Conservation (phyloP, 2,113 vertebrate species). For the Athene cunicularia region DNA sequence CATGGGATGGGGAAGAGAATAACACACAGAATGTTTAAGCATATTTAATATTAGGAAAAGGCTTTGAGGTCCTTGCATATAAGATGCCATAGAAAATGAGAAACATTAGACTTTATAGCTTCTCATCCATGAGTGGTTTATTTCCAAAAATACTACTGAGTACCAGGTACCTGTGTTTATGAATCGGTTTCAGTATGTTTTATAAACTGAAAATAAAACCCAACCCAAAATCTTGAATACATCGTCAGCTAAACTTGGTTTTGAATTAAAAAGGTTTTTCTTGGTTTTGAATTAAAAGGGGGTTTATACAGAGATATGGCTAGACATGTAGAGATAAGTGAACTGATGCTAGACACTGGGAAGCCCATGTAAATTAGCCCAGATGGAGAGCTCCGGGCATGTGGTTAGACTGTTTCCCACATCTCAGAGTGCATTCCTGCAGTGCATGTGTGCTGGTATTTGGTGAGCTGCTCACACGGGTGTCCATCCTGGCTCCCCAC, state of each 20-base stretch:
- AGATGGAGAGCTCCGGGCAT: background rate
- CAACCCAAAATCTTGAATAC: background rate
- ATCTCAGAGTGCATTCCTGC: background rate
- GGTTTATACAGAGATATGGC: background rate
- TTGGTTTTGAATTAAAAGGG: background rate
- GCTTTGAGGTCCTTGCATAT: background rate
- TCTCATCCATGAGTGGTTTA: background rate
- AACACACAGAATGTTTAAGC: background rate
- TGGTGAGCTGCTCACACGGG: background rate
- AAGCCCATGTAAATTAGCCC: background rate
- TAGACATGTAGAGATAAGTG: background rate
- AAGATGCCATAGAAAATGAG: background rate
- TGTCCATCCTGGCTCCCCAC: rapidly evolving
- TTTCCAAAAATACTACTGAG: background rate
- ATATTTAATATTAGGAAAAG: background rate
- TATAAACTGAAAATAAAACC: background rate
- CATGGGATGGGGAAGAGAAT: background rate
- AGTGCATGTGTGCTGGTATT: rapidly evolving
- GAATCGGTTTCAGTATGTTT: background rate
- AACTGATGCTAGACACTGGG: background rate
- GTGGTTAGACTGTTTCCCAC: background rate
- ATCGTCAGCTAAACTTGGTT: background rate
- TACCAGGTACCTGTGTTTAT: background rate
- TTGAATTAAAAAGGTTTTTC: background rate
- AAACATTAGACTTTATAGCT: background rate